phyloP scores from a whole-genome alignment of 2,113 vertebrate species.

The Balaeniceps rex region DNA sequence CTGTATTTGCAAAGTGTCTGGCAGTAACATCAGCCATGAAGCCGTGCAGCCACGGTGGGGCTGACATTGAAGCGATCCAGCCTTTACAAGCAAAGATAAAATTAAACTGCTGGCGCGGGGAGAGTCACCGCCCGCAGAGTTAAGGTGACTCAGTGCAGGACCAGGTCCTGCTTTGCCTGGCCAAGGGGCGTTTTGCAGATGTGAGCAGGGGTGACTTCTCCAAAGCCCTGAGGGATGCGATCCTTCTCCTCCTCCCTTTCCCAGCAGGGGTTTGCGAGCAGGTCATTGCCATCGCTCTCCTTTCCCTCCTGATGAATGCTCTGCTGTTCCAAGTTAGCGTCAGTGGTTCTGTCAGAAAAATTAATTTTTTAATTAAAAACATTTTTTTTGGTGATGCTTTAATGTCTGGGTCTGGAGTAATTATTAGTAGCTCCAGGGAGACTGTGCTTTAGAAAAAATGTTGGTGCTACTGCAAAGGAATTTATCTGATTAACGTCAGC shows the following conservation, averaged over 20 bases:
- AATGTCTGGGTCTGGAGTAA: slow-evolving; percentile 71
- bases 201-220: not conserved
- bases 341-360: slow-evolving; percentile 62
- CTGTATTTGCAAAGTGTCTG: too few relatives aligned
- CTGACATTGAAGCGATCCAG: not conserved
- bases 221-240: not conserved
- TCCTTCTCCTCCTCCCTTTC: not conserved
- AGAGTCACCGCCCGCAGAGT: not conserved
- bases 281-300: not conserved
- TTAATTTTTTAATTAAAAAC: slow-evolving; percentile 77
- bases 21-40: not conserved
- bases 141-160: not conserved
- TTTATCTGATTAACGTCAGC: slow-evolving; percentile 67
- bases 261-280: not conserved
- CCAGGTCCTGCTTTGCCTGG: not conserved
- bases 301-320: not conserved
- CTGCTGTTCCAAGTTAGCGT: not conserved
- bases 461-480: slow-evolving; percentile 55
- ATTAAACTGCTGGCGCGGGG: not conserved
- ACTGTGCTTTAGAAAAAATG: slow-evolving; percentile 62
- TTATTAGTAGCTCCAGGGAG: slow-evolving; percentile 70
- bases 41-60: not conserved
- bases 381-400: slow-evolving; percentile 52
- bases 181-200: not conserved
- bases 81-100: not conserved